phyloP scores from a whole-genome alignment of 2,113 vertebrate species.

The Dromas ardeola region DNA sequence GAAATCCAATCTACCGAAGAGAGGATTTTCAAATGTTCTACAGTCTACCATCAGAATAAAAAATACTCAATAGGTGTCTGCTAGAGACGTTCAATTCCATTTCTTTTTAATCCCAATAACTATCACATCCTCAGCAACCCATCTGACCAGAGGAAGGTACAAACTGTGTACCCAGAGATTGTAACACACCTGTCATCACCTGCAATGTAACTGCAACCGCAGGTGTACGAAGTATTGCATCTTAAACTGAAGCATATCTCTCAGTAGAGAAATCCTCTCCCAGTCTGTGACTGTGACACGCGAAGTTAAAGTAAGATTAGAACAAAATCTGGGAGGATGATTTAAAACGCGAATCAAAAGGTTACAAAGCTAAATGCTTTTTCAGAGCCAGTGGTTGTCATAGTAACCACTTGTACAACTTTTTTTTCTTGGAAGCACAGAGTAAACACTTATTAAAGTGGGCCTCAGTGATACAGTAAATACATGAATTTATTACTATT shows the following conservation, averaged over 20 bases:
- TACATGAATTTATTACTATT: conserved; percentile 57
- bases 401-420: conserved; percentile 3
- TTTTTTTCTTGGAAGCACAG: conserved; percentile 55
- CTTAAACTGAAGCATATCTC: not conserved
- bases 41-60: not conserved
- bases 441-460: conserved; percentile 45
- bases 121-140: not conserved
- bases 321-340: conserved; percentile 33
- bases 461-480: conserved; percentile 50
- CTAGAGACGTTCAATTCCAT: not conserved
- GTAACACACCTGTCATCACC: not conserved
- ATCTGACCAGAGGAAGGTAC: not conserved
- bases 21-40: not conserved
- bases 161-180: not conserved
- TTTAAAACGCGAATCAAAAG: conserved; percentile 43
- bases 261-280: not conserved
- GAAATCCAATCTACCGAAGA: not conserved
- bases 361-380: conserved; percentile 39
- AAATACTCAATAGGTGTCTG: not conserved
- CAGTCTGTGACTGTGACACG: not conserved
- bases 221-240: not conserved
- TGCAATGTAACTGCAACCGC: not conserved
- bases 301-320: conserved; percentile 1
- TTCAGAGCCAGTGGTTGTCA: conserved; percentile 21
- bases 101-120: not conserved